These are phyloP conservation scores for Limnodromus scolopaceus DNA, from an alignment of 2,797 vertebrate species.

Conservation along the genomic window DNA sequence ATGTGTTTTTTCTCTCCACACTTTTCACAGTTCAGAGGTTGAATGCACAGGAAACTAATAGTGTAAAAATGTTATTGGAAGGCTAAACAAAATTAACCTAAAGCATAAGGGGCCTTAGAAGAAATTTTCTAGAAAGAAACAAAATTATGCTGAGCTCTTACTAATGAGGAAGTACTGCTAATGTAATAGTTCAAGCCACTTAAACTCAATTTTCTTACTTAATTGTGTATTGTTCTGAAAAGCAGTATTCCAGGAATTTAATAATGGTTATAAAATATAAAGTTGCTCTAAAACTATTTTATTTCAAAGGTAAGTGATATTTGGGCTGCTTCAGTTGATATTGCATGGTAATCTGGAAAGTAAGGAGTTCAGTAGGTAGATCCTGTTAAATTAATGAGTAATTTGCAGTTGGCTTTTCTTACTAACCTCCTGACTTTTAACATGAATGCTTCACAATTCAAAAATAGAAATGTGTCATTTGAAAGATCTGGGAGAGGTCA, in stretches of 20 bases:
- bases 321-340: background rate
- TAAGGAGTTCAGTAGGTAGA: background rate
- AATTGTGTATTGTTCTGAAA: background rate
- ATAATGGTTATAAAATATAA: background rate
- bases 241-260: background rate
- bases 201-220: background rate
- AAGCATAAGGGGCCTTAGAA: background rate
- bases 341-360: background rate
- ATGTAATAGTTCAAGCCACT: background rate
- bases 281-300: background rate
- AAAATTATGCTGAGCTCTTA: background rate
- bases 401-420: background rate
- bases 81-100: background rate
- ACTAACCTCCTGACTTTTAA: background rate
- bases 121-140: background rate
- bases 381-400: background rate
- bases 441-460: background rate
- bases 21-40: background rate
- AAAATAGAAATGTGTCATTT: background rate
- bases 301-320: background rate
- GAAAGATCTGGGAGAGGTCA: background rate
- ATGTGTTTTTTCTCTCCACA: accelerated
- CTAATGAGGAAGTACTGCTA: background rate
- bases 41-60: background rate
- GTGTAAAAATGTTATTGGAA: background rate